Conservation (phyloP, 1,140 invertebrate genomes). For the Drosophila nigrodunni region DNA sequence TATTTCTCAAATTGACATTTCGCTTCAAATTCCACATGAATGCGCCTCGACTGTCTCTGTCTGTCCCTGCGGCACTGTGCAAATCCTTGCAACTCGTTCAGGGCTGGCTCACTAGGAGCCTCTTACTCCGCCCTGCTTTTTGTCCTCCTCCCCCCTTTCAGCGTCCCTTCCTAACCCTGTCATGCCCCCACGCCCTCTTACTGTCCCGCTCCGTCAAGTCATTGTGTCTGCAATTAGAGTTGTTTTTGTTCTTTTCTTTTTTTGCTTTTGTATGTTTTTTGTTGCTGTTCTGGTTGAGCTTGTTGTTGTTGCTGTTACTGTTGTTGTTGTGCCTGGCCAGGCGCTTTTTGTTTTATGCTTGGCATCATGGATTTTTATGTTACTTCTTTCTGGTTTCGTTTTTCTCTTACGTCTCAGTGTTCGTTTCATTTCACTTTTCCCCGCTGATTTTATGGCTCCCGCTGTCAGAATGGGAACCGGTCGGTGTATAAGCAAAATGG, state of each 20-base stretch:
- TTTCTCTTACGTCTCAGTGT: constrained; percentile 41
- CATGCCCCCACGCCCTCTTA: neutral
- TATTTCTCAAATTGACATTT: constrained; percentile 77
- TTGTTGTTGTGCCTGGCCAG: constrained; percentile 69
- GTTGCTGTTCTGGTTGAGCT: constrained; percentile 34
- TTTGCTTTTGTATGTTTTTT: constrained; percentile 58
- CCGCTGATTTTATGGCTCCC: constrained; percentile 74
- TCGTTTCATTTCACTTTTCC: constrained; percentile 59
- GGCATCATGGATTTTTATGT: constrained; percentile 81
- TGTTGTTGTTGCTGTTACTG: constrained; percentile 53
- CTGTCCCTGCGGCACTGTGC: constrained; percentile 71
- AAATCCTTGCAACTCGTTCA: constrained; percentile 82
- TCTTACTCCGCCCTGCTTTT: constrained; percentile 50
- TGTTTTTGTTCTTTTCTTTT: constrained; percentile 68
- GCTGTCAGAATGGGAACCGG: constrained; percentile 32
- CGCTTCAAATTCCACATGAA: constrained; percentile 83
- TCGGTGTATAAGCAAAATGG: neutral
- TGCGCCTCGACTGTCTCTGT: constrained; percentile 74
- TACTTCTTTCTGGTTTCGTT: constrained; percentile 78
- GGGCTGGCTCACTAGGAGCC: constrained; percentile 31
- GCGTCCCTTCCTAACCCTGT: neutral
- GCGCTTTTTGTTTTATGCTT: constrained; percentile 80
- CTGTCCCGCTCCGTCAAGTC: constrained; percentile 55
- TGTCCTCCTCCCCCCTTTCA: constrained; percentile 4
- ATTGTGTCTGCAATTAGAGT: constrained; percentile 82